Evolutionary conservation across 2,888 invertebrate genomes (phyloP), one percentile per base, ranked within the genome.

Genomic region (Mesorhabditis spiculigera): DNA sequence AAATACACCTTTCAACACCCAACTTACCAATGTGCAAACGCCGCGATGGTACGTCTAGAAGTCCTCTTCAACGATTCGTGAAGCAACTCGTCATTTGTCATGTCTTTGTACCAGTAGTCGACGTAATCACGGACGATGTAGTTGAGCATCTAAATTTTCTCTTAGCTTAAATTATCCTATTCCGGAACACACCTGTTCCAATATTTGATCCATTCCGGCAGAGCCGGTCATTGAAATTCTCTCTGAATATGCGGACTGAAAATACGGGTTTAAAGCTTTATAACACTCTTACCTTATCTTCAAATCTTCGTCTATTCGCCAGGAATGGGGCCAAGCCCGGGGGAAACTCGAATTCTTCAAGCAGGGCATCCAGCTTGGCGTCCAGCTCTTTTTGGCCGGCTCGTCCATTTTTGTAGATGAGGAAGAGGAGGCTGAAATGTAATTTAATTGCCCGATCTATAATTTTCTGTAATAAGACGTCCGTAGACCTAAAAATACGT

Each of bases 41-140:
- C 79, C 2, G 80, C 73, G 5, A 86, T 72, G 0, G 83, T 77
- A 67, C 84, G 45, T n/a, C 81, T 68, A 3, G 82, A 73, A 0
- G 81, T 81, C 61, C 82, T 62, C 66, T 80, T 78, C 28, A 86
- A 66, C 65, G 75, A 78, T 63, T 82, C 78, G 43, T 75, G 75
- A 63, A 86, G 81, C 41, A 74, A n/a, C 43, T 70, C 69, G 45
- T 86, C 84, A 16, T 74, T 77, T 5, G 82, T 76, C 8, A 86
- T 62, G 61, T 76, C 70, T 43, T 76, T 74, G 71, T 86, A 86
- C 86, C 86, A 86, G 5, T 78, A 73, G 50, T 80, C 83, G 5
- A 86, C 76, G 70, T 80, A 86, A 70, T 86, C 85, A 2, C 84
- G 78, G 16, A 84, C 76, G 5, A 81, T 69, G 58, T 75, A 78